phyloP scores from a whole-genome alignment of 2,113 vertebrate genomes.

The Phocoena sinus region DNA sequence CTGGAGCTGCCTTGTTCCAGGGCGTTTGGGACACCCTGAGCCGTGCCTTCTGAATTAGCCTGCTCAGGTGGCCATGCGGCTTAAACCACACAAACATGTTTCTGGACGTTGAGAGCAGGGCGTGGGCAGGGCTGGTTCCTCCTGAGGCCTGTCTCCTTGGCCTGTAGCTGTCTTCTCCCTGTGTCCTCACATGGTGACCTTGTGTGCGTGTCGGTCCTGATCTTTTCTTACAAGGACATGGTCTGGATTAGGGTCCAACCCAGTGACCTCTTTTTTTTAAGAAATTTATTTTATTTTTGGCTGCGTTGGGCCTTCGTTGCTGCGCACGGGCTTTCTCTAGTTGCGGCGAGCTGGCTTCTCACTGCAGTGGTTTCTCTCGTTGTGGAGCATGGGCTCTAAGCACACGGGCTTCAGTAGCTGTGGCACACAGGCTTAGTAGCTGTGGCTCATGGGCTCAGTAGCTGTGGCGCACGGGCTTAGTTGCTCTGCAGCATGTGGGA shows the following conservation, averaged over 20 bases:
- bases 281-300: too few species aligned
- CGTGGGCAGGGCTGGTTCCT: too few species aligned
- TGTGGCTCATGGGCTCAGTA: too few species aligned
- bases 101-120: accelerated
- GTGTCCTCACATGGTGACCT: accelerated
- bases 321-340: too few species aligned
- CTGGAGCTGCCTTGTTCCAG: neutral
- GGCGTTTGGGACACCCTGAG: neutral
- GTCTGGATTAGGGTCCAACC: neutral
- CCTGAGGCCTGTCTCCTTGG: neutral
- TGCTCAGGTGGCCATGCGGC: neutral
- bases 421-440: too few species aligned
- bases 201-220: accelerated
- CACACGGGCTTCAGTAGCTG: too few species aligned
- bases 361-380: too few species aligned
- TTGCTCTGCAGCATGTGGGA: too few species aligned
- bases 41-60: neutral
- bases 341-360: too few species aligned
- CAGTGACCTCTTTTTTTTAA: neutral
- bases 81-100: accelerated
- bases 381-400: too few species aligned
- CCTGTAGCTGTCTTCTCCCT: accelerated
- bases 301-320: too few species aligned
- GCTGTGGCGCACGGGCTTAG: too few species aligned
- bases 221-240: neutral